phyloP scores from a whole-genome alignment of 30 jellyfish, hydroid and myxozoan species.

The Aurelia sp. region DNA sequence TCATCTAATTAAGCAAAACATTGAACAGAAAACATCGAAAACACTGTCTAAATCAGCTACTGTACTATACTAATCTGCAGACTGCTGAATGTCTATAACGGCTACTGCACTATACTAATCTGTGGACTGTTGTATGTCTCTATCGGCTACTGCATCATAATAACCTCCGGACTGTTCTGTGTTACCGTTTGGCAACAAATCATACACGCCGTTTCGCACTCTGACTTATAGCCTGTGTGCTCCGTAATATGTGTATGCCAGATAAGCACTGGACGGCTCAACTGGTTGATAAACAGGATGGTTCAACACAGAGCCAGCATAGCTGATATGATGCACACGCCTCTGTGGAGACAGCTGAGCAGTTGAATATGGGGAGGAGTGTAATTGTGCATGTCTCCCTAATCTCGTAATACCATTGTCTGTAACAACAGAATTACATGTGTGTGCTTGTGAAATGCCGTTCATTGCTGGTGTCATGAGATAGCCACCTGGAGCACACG shows the following conservation, averaged over 20 bases:
- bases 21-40: not conserved
- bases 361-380: slow-evolving; percentile 57
- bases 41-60: slow-evolving; percentile 3
- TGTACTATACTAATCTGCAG: not conserved
- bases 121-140: no score
- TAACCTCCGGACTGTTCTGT: no score
- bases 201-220: not conserved
- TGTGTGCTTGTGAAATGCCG: slow-evolving; percentile 65
- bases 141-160: no score
- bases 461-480: slow-evolving; percentile 62
- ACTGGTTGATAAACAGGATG: slow-evolving; percentile 59
- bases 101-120: no score
- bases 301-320: slow-evolving; percentile 64
- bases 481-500: slow-evolving; percentile 60
- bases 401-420: slow-evolving; percentile 39
- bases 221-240: slow-evolving; percentile 69
- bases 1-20: not conserved
- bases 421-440: slow-evolving; percentile 48
- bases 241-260: slow-evolving; percentile 79
- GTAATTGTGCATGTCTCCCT: slow-evolving; percentile 68
- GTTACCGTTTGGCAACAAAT: not conserved
- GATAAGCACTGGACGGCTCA: slow-evolving; percentile 69
- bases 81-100: not conserved
- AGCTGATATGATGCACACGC: slow-evolving; percentile 68
- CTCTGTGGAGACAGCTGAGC: slow-evolving; percentile 82